Evolutionary conservation across 1,140 invertebrate species (phyloP).

Genomic region (Brachionus calyciflorus): DNA sequence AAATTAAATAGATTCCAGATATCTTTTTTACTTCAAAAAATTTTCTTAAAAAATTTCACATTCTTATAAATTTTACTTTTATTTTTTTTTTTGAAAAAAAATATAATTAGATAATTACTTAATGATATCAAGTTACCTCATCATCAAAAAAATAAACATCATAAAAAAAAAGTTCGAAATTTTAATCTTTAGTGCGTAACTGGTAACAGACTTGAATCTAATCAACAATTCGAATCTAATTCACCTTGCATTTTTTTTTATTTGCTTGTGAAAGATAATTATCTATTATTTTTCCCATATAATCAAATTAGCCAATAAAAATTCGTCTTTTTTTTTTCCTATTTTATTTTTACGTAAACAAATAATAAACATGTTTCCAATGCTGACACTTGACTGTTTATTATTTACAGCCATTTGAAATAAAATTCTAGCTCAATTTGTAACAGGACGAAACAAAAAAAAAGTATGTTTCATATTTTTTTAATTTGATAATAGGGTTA

Average conservation of each 20-base stretch:
- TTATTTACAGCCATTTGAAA: slow-evolving; percentile 40
- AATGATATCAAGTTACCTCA: no score
- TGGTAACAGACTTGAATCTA: slow-evolving; percentile 27
- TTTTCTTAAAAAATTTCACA: no score
- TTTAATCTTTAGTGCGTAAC: slow-evolving; percentile 28
- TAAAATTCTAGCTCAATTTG: neutral
- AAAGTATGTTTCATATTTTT: neutral
- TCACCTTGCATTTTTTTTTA: neutral
- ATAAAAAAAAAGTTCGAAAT: neutral
- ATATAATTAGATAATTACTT: no score
- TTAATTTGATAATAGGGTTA: no score
- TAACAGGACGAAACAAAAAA: neutral
- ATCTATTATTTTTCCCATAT: slow-evolving; percentile 4
- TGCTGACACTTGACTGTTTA: slow-evolving; percentile 32
- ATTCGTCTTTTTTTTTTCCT: no score
- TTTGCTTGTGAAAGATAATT: neutral
- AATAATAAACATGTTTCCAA: slow-evolving; percentile 23
- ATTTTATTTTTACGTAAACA: neutral
- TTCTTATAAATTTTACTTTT: neutral
- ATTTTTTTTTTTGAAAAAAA: no score
- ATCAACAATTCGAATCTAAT: slow-evolving; percentile 16
- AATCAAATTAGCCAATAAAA: slow-evolving; percentile 24
- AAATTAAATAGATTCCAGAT: no score
- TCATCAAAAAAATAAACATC: no score
- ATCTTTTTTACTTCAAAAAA: no score